phyloP scores from a whole-genome alignment of 2,113 vertebrate species.

The Oxyura jamaicensis region DNA sequence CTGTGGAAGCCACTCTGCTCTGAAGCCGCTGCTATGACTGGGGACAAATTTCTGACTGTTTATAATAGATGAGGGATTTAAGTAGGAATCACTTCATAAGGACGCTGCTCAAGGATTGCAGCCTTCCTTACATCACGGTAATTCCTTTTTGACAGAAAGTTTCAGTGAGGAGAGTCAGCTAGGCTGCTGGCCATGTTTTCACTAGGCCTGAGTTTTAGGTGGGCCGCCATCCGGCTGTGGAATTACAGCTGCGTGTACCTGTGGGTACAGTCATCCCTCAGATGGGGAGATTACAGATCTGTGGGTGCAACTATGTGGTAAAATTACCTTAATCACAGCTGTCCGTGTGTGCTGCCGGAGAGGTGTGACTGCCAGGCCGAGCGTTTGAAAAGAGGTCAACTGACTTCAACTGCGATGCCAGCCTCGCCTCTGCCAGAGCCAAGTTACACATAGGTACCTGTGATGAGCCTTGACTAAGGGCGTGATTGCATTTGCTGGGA shows the following conservation, averaged over 20 bases:
- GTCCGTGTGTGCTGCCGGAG: not conserved
- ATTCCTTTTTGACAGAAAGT: not conserved
- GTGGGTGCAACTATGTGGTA: not conserved
- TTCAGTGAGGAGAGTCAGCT: not conserved
- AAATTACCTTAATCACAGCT: not conserved
- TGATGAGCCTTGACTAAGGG: not conserved
- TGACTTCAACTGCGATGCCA: not conserved
- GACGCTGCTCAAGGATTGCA: not conserved
- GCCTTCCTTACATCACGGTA: not conserved
- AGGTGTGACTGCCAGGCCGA: not conserved
- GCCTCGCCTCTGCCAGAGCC: not conserved
- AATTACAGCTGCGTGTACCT: not conserved
- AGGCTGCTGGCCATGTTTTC: not conserved
- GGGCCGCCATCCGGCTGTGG: not conserved
- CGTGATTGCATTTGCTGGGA: not conserved
- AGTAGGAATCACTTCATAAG: slow-evolving; percentile 32
- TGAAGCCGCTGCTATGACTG: slow-evolving; percentile 52
- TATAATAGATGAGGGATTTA: slow-evolving; percentile 15
- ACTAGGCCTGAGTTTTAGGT: not conserved
- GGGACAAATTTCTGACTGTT: slow-evolving; percentile 49
- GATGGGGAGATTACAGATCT: not conserved
- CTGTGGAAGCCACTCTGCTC: slow-evolving; percentile 14
- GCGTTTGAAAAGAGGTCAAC: not conserved
- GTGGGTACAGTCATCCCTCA: not conserved
- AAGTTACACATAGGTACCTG: not conserved